Percentiles rank a stretch among this genome's conserved stretches.
Evolutionary conservation across 1,140 invertebrate genomes (phyloP).

Genomic region (Mizuhopecten yessoensis): DNA sequence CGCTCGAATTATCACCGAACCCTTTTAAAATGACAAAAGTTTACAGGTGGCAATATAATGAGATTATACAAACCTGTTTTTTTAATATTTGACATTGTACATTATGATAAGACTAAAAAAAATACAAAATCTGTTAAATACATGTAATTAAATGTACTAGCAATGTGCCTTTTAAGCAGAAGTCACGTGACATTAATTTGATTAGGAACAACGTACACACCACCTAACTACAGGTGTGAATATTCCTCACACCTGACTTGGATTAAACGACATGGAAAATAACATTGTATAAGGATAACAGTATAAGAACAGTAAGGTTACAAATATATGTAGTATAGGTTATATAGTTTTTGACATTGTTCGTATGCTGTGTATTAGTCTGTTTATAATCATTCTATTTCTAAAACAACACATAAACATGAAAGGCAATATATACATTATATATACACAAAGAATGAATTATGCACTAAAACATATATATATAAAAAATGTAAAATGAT

Average conservation of each 20-base stretch:
- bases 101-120: too few relatives aligned
- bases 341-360: background rate
- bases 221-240: background rate
- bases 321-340: background rate
- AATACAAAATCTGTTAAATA: too few relatives aligned
- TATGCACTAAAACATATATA: conserved; percentile 5
- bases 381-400: background rate
- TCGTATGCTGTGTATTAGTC: conserved; percentile 9
- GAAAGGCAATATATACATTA: conserved; percentile 33
- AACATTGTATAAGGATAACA: background rate
- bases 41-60: too few relatives aligned
- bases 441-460: background rate
- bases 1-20: too few relatives aligned
- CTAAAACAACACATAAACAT: background rate
- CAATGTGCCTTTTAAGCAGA: background rate
- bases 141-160: too few relatives aligned
- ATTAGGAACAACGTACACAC: background rate
- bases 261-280: background rate
- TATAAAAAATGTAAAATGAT: conserved; percentile 14
- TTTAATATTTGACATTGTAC: too few relatives aligned
- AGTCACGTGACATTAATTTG: background rate
- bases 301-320: background rate
- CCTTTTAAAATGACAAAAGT: too few relatives aligned
- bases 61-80: too few relatives aligned
- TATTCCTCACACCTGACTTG: background rate